Base-by-base conservation (phyloP, 2,113 vertebrate genomes). In the Leptobrachium ailaonicum region DNA sequence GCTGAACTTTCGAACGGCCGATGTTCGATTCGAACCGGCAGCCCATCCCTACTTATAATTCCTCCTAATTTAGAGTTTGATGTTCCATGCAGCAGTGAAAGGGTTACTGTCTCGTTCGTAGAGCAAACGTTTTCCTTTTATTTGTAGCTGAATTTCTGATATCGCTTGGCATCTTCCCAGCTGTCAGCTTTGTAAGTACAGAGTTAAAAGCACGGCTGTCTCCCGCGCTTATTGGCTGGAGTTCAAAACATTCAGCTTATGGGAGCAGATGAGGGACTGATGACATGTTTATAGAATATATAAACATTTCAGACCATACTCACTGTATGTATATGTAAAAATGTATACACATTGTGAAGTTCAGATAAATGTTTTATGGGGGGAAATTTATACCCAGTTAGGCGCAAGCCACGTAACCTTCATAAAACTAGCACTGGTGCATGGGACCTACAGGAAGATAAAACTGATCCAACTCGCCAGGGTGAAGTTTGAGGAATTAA, bases 251-350 rank as follows among this genome's bases (percentile, higher is more conserved):
- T 81, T 69, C 72, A 12, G 54, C 72, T 81, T 69, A 75, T 75
- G 71, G 66, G 72, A 81, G 79, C 79, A 81, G 79, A 81, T 81
- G 79, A 81, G 64, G 79, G 79, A 69, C 79, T 69, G 79, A 81
- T 81, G 79, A 81, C 72, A 81, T 81, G 79, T 81, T 81, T 81
- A 81, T 81, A 81, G 71, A 62, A 74, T 41, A 45, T 71, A 75
- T 81, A 81, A 81, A 81, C 79, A 81, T 81, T 81, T 81, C 79
- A 75, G 79, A 60, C 62, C 72, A 20, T 81, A 69, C 79, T 81
- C 79, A 81, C 79, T 81, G 71, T 75, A 81, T 81, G 79, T 81
- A 75, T 75, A 81, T 40, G 45, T 58, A 10, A 68, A 56, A 75
- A 81, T 75, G 72, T 81, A 81, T 74, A 50, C 8, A 81, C 79